These are phyloP conservation scores for Neosalanx taihuensis DNA, from an alignment of 2,797 vertebrate genomes.

Conservation along the genomic window DNA sequence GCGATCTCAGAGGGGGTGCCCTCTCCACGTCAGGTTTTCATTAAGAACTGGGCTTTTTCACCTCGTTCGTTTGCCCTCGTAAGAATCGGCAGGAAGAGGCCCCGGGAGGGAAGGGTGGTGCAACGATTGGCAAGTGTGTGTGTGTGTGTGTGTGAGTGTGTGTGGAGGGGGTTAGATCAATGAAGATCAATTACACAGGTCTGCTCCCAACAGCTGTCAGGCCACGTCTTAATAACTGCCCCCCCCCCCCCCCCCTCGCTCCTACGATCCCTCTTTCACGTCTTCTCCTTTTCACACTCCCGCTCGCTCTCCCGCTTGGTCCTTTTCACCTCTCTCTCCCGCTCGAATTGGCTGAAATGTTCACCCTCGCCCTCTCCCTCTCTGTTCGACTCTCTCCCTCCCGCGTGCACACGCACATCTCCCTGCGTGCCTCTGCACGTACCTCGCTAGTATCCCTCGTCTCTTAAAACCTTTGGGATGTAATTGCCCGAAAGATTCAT, in stretches of 20 bases:
- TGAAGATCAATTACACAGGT: conserved; percentile 41
- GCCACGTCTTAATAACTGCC: background rate
- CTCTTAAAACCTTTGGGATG: no score
- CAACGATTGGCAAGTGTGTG: conserved; percentile 42
- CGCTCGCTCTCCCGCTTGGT: background rate
- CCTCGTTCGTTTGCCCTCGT: conserved; percentile 35
- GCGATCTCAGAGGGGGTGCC: background rate
- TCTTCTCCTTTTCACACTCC: conserved; percentile 13
- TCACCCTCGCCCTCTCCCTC: background rate
- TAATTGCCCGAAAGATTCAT: no score
- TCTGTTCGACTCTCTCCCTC: conserved; percentile 1
- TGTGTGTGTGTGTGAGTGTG: conserved; percentile 1
- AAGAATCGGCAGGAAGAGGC: conserved; percentile 58
- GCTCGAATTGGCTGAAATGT: no score
- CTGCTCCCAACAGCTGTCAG: conserved; percentile 10
- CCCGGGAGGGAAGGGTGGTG: conserved; percentile 48
- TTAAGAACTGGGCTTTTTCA: conserved; percentile 38
- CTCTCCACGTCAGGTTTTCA: conserved; percentile 26
- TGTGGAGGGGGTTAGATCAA: conserved; percentile 32
- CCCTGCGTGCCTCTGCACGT: no score
- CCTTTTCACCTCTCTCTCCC: background rate
- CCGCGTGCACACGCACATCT: background rate
- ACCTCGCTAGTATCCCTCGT: no score
- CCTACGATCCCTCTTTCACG: conserved; percentile 12
- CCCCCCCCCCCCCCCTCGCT: background rate